Conservation (phyloP, 2,797 vertebrate genomes). For the Gallirallus australis region DNA sequence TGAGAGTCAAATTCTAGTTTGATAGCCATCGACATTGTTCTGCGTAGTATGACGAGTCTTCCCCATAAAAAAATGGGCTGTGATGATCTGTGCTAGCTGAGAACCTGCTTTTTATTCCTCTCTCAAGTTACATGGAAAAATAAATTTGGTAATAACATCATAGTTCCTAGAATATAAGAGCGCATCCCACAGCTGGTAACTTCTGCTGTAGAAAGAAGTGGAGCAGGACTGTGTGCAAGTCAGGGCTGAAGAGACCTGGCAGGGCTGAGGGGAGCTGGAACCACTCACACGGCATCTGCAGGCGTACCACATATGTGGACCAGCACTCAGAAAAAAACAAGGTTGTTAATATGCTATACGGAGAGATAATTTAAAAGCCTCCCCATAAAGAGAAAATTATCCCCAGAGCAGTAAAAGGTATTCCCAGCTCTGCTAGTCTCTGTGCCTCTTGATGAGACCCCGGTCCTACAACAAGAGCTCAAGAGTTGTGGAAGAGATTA, state of each 20-base stretch:
- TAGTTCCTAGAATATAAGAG: conserved; percentile 19
- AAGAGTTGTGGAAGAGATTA: not conserved
- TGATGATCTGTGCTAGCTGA: conserved; percentile 1
- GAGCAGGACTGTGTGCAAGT: conserved; percentile 48
- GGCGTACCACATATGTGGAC: conserved; percentile 22
- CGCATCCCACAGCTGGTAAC: not conserved
- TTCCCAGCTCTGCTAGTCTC: conserved; percentile 5
- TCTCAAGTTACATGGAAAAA: conserved; percentile 60
- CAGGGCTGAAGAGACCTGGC: conserved; percentile 50
- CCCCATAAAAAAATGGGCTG: not conserved
- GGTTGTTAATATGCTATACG: conserved; percentile 58
- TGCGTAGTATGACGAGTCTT: not conserved
- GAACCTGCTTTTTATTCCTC: conserved; percentile 52
- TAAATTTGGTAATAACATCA: conserved; percentile 33
- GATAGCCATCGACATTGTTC: not conserved
- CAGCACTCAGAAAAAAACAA: conserved; percentile 18
- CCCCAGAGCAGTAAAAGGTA: conserved; percentile 39
- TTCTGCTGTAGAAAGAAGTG: conserved; percentile 17
- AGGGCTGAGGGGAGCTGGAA: conserved; percentile 50
- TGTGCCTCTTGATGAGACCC: not conserved
- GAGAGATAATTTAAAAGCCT: conserved; percentile 63
- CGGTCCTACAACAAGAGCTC: not conserved
- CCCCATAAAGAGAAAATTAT: conserved; percentile 38
- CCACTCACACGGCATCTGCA: conserved; percentile 27
- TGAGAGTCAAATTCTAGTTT: not conserved